Base-by-base conservation (phyloP, 1,140 invertebrate species). In the Zelostemma sp. region DNA sequence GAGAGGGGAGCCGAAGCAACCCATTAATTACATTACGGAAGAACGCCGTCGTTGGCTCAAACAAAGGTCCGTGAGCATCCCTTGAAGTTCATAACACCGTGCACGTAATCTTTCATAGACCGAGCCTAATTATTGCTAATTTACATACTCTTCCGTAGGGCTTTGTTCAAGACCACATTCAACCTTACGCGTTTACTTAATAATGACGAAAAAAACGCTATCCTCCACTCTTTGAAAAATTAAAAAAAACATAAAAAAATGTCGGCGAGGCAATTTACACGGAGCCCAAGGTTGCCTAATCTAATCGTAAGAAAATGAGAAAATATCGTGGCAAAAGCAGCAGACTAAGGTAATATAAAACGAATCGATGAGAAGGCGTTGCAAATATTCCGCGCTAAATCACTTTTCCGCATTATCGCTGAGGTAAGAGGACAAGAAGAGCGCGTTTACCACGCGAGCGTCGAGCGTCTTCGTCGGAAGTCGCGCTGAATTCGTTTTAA, bases 1-100 rank as follows among this genome's bases (percentile, higher is more conserved):
- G 57, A 60, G 14, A 61, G 35, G 65, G 56, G 73, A 72, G 72
- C 67, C 75, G 68, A 79, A 72, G 69, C 73, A 72, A 68, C 72
- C 78, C 78, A 85, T 85, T 80, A 85, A 85, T 85, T 85, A 85
- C 80, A 76, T 80, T 75, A 83, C 80, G 82, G 79, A 83, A 84
- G 78, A 83, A 80, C 73, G 79, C 77, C 80, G 79, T 77, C 79
- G 82, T 80, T 74, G 76, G 59, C 68, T 82, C 80, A 83, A 82
- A 85, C 83, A 85, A 85, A 81, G 74, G 73, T 41, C 58, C 56
- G 56, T 53, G 62, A 68, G 56, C 68, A 60, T 73, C 57, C 64
- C 61, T 70, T 50, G 28, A 53, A 65, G 62, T 76, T 71, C 70
- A 70, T 75, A 71, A 77, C 72, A 60, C 71, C 70, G 58, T 67